Evolutionary conservation across 2,113 vertebrate species (phyloP).

Genomic region (chimpanzee (Pan troglodytes)): DNA sequence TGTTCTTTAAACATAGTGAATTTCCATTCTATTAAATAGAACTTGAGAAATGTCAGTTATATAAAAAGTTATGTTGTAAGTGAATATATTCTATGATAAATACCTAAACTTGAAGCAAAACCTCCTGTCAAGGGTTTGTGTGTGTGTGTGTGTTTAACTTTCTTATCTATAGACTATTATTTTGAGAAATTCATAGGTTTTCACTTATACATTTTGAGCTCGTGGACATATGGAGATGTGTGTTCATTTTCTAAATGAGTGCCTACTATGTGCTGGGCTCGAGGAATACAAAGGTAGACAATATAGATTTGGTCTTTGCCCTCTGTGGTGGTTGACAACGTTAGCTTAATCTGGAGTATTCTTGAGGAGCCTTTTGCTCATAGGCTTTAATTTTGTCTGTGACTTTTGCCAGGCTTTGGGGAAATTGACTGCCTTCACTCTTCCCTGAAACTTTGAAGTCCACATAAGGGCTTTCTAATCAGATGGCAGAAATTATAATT

Average conservation of each 20-base stretch:
- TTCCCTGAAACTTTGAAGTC: conserved; percentile 25
- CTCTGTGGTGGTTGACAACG: neutral
- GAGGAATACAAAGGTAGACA: neutral
- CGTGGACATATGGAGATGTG: neutral
- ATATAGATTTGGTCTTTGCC: neutral
- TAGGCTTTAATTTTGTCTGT: conserved; percentile 13
- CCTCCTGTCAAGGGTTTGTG: neutral
- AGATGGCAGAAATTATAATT: conserved; percentile 21
- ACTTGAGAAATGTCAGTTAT: conserved; percentile 32
- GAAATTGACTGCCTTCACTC: neutral
- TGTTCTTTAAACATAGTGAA: conserved; percentile 3
- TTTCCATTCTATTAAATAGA: conserved; percentile 51
- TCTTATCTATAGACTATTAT: neutral
- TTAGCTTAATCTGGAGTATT: neutral
- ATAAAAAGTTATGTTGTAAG: neutral
- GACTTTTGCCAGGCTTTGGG: neutral
- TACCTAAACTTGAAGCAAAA: neutral
- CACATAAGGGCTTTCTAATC: neutral
- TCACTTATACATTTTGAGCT: neutral
- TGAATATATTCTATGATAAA: neutral
- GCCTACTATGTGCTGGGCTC: neutral
- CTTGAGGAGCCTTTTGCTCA: neutral
- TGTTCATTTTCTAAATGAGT: conserved; percentile 28
- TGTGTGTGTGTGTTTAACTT: neutral
- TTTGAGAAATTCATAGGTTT: conserved; percentile 21